Evolutionary conservation across 2,113 vertebrate species (phyloP).

Genomic region (Platichthys stellatus): DNA sequence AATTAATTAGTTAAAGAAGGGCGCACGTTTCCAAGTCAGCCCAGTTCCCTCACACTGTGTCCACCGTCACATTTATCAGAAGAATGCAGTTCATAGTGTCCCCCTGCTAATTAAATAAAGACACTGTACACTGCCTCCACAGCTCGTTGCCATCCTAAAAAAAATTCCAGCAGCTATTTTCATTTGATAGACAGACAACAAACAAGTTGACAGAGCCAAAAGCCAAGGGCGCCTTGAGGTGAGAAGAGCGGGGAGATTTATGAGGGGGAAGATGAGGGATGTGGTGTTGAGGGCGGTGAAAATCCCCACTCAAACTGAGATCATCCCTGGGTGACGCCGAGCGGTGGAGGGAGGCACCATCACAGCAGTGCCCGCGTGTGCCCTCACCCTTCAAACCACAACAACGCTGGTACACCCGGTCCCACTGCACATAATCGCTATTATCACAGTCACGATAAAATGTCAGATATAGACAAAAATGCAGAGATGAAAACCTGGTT

Average conservation of each 20-base stretch:
- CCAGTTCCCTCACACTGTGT: not conserved
- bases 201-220: constrained; percentile 44
- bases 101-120: constrained; percentile 25
- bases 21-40: constrained; percentile 2
- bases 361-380: constrained; percentile 1
- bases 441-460: not conserved
- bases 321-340: constrained; percentile 38
- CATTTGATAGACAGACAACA: constrained; percentile 45
- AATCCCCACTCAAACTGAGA: constrained; percentile 40
- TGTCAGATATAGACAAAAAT: not conserved
- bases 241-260: constrained; percentile 53
- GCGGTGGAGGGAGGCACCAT: not conserved
- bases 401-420: not conserved
- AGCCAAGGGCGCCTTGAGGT: constrained; percentile 49
- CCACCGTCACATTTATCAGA: constrained; percentile 22
- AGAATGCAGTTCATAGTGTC: not conserved
- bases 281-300: constrained; percentile 28
- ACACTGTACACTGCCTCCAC: not conserved
- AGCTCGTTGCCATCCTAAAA: constrained; percentile 1
- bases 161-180: constrained; percentile 27
- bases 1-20: constrained; percentile 18
- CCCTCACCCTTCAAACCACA: constrained; percentile 3
- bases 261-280: constrained; percentile 38
- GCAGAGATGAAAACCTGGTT: not conserved
- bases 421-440: constrained; percentile 36